Conservation (phyloP, 1,140 invertebrate genomes). For the Pteromalus puparum region DNA sequence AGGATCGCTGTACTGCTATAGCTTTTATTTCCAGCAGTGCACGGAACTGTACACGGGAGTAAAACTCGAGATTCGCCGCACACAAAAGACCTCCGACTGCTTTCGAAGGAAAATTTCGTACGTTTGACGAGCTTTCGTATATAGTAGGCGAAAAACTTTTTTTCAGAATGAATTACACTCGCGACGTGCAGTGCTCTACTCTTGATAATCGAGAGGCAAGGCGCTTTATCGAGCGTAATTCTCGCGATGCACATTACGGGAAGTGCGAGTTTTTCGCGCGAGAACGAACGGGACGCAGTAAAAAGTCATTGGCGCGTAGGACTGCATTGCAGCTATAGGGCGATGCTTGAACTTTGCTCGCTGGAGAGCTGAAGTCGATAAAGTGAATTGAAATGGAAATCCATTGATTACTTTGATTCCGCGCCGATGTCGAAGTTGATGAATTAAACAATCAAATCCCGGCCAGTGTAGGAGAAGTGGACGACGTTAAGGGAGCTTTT, state of each 20-base stretch:
- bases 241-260: conserved; percentile 24
- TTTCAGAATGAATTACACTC: too few relatives aligned
- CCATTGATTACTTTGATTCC: conserved; percentile 36
- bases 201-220: background rate
- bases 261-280: background rate
- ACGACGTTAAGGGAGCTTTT: background rate
- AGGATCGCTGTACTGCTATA: too few relatives aligned
- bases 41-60: too few relatives aligned
- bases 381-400: conserved; percentile 42
- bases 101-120: too few relatives aligned
- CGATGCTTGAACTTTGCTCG: background rate
- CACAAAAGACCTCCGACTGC: too few relatives aligned
- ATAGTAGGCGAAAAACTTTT: too few relatives aligned
- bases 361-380: conserved; percentile 19
- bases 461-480: background rate
- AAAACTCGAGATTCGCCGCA: too few relatives aligned
- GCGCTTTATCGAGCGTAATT: conserved; percentile 35
- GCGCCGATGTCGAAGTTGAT: conserved; percentile 18
- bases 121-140: too few relatives aligned
- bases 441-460: conserved; percentile 33
- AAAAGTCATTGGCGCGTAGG: conserved; percentile 35
- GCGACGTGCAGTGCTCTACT: too few relatives aligned
- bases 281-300: background rate
- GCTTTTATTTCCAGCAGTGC: too few relatives aligned
- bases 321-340: background rate